phyloP scores from a whole-genome alignment of 2,888 invertebrate genomes.

The Keiferia lycopersicella region DNA sequence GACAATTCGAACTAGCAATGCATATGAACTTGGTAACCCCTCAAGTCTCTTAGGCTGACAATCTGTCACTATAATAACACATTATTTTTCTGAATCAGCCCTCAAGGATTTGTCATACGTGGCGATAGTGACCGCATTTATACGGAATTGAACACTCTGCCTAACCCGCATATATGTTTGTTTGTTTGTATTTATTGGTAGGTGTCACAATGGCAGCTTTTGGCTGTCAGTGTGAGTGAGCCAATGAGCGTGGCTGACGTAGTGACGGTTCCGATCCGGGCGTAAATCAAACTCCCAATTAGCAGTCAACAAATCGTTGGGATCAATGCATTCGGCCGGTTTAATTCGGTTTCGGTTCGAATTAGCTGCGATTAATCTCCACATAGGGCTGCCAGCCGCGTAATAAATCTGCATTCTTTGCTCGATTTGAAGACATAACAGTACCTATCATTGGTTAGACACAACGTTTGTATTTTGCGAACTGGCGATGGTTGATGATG shows the following conservation, averaged over 20 bases:
- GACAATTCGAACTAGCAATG: too few species aligned
- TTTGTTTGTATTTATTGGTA: neutral
- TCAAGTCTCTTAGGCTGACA: too few species aligned
- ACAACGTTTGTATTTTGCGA: too few species aligned
- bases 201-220: neutral
- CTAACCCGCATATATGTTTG: too few species aligned
- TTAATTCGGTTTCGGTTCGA: constrained; percentile 78
- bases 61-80: too few species aligned
- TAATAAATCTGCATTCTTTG: constrained; percentile 20
- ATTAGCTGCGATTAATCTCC: constrained; percentile 79
- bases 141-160: too few species aligned
- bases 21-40: too few species aligned
- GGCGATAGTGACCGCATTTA: too few species aligned
- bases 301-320: constrained; percentile 75
- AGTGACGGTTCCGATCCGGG: constrained; percentile 34
- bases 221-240: neutral
- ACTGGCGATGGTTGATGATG: too few species aligned
- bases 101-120: too few species aligned
- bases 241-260: constrained; percentile 3
- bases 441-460: too few species aligned
- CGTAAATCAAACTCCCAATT: constrained; percentile 65
- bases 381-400: constrained; percentile 65
- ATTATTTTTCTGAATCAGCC: too few species aligned
- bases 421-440: neutral
- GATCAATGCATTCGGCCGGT: constrained; percentile 79